A percentile compares a stretch with the other conserved stretches of the same genome.
These are phyloP conservation scores for Ammodytes dubius DNA, from an alignment of 2,113 vertebrate species.

Conservation along the genomic window DNA sequence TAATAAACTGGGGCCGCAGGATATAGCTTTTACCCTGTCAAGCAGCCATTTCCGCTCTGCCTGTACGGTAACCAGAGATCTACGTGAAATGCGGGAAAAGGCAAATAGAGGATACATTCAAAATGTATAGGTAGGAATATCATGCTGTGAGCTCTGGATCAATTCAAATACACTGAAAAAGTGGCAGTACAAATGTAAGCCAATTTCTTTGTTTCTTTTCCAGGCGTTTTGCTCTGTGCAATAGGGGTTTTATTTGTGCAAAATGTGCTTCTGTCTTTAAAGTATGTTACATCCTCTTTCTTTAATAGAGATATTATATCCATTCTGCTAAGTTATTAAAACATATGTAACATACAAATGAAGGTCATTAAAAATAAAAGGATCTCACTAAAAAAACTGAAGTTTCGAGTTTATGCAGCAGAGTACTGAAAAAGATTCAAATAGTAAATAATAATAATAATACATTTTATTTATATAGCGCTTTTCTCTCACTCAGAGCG, in stretches of 20 bases:
- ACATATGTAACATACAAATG: not conserved
- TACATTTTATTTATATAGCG: not conserved
- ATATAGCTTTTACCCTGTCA: constrained; percentile 64
- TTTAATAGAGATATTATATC: not conserved
- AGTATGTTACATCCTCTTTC: not conserved
- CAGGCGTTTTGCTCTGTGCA: not conserved
- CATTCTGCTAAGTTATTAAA: not conserved
- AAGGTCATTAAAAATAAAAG: not conserved
- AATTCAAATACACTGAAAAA: constrained; percentile 13
- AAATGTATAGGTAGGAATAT: constrained; percentile 20
- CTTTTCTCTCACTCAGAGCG: no score
- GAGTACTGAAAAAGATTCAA: not conserved
- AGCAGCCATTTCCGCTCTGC: constrained; percentile 65
- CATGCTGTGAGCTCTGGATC: constrained; percentile 4
- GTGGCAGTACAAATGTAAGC: constrained; percentile 2
- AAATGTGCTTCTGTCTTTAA: not conserved
- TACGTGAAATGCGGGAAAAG: constrained; percentile 45
- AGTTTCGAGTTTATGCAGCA: not conserved
- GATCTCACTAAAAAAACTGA: not conserved
- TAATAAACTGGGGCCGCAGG: constrained; percentile 41
- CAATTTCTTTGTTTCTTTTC: not conserved
- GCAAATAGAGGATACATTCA: constrained; percentile 39
- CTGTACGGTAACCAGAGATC: constrained; percentile 55
- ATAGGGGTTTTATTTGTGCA: constrained; percentile 1
- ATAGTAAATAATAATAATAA: not conserved